Evolutionary conservation across 2,888 invertebrate genomes (phyloP).

Genomic region (Fragum sueziense): DNA sequence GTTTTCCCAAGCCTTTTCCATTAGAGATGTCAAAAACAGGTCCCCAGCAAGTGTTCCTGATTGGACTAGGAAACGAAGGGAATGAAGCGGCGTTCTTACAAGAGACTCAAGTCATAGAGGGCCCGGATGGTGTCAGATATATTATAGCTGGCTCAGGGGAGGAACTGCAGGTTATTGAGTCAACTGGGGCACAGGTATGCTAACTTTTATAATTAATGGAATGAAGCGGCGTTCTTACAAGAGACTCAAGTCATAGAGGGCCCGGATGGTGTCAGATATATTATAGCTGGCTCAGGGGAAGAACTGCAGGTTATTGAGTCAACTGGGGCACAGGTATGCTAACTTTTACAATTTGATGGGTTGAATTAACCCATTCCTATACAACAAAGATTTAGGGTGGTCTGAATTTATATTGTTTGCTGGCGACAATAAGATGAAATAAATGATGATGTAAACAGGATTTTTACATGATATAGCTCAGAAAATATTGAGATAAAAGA

Average conservation of each 20-base stretch:
- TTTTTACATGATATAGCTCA: too few species aligned
- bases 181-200: slow-evolving; percentile 50
- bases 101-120: slow-evolving; percentile 61
- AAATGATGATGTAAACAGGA: too few species aligned
- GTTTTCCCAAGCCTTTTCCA: too few species aligned
- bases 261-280: slow-evolving; percentile 56
- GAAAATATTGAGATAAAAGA: too few species aligned
- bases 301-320: slow-evolving; percentile 28
- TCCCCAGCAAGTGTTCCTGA: slow-evolving; percentile 56
- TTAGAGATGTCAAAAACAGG: too few species aligned
- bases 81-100: slow-evolving; percentile 55
- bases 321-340: slow-evolving; percentile 35
- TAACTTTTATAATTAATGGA: slow-evolving; percentile 47
- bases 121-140: slow-evolving; percentile 57
- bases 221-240: slow-evolving; percentile 54
- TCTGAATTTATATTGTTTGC: slow-evolving; percentile 28
- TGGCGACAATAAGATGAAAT: slow-evolving; percentile 20
- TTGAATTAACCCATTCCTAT: slow-evolving; percentile 49
- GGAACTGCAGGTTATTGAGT: slow-evolving; percentile 59
- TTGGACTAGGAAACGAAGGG: slow-evolving; percentile 45
- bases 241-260: slow-evolving; percentile 61
- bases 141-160: slow-evolving; percentile 60
- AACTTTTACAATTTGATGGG: slow-evolving; percentile 27
- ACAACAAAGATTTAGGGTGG: slow-evolving; percentile 29
- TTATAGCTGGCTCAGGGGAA: slow-evolving; percentile 52